These are phyloP conservation scores for Hippocampus mohnikei DNA, from an alignment of 2,113 vertebrate species.

Conservation along the genomic window DNA sequence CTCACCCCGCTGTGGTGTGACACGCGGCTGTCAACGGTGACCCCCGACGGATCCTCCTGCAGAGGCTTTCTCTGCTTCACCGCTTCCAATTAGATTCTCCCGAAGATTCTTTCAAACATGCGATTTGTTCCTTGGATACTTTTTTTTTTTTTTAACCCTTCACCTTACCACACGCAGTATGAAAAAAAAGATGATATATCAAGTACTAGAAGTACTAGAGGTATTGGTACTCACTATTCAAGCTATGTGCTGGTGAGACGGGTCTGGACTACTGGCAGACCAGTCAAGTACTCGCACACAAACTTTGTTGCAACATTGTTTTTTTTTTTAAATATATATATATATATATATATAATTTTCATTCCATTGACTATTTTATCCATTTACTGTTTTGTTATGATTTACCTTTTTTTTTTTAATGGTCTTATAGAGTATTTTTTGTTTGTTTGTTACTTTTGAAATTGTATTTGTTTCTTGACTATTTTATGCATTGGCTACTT, in stretches of 20 bases:
- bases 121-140: constrained; percentile 6
- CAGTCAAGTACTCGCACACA: too few species aligned
- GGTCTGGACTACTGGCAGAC: too few species aligned
- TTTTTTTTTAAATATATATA: too few species aligned
- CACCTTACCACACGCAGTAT: background rate
- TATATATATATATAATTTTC: too few species aligned
- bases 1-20: constrained; percentile 39
- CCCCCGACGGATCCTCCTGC: constrained; percentile 27
- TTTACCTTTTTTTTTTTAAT: background rate
- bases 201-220: too few species aligned
- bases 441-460: too few species aligned
- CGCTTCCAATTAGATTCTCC: constrained; percentile 10
- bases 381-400: background rate
- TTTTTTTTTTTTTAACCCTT: background rate
- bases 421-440: too few species aligned
- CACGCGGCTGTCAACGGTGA: constrained; percentile 45
- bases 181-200: background rate
- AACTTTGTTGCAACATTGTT: too few species aligned
- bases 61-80: constrained; percentile 19
- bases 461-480: background rate
- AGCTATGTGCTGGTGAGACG: too few species aligned
- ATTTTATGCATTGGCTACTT: background rate
- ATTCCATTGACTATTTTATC: background rate
- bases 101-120: background rate
- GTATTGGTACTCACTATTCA: too few species aligned